Evolutionary conservation across 1,140 invertebrate genomes (phyloP).

Genomic region (Caenorhabditis remanei): DNA sequence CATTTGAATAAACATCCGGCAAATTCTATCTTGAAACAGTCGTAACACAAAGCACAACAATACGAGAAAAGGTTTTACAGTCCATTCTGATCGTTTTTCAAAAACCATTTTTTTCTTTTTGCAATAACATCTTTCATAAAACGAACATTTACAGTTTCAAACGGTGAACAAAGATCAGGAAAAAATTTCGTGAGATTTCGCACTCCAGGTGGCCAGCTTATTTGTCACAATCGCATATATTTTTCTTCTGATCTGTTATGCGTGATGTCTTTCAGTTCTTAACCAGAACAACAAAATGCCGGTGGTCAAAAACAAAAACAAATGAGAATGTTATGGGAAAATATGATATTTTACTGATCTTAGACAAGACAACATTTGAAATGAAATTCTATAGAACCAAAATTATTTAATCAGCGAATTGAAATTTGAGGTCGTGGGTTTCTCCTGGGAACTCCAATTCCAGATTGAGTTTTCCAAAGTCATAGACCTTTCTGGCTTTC

Average conservation of each 20-base stretch:
- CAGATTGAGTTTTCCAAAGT: conserved; percentile 57
- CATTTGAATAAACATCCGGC: not conserved
- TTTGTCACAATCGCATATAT: not conserved
- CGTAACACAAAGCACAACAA: not conserved
- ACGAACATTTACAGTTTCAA: not conserved
- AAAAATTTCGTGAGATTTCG: conserved; percentile 13
- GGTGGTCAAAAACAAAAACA: conserved; percentile 14
- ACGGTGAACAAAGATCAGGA: conserved; percentile 15
- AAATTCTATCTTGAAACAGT: not conserved
- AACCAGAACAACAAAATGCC: conserved; percentile 10
- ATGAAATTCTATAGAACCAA: not conserved
- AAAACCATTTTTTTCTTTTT: not conserved
- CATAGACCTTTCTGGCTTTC: conserved; percentile 51
- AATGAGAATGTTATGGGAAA: not conserved
- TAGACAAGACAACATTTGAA: not conserved
- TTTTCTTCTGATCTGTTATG: conserved; percentile 33
- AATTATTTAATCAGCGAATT: conserved; percentile 34
- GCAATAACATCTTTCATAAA: conserved; percentile 26
- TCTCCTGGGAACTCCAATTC: conserved; percentile 52
- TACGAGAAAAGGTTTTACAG: not conserved
- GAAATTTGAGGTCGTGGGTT: conserved; percentile 45
- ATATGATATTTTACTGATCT: not conserved
- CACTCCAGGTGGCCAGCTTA: not conserved
- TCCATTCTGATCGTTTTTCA: not conserved
- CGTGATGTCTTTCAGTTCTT: conserved; percentile 6